These are phyloP conservation scores for Corythornis leucogaster DNA, from an alignment of 2,797 vertebrate genomes.

Conservation along the genomic window DNA sequence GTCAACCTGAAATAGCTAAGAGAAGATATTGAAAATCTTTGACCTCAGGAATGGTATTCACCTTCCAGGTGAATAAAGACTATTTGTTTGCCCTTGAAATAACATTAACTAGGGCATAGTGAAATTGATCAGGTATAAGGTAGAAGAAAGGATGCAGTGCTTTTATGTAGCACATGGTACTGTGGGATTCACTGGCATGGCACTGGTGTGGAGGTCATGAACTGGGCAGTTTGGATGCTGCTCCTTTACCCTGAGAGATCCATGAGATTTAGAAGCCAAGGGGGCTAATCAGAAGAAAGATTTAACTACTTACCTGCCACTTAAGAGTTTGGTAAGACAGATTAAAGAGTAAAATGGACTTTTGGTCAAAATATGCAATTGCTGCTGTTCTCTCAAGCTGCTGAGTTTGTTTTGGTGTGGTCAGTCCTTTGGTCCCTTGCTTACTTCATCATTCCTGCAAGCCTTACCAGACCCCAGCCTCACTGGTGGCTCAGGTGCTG, in stretches of 20 bases:
- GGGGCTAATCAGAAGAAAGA: background rate
- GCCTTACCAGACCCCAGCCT: fast-evolving
- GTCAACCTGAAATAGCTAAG: background rate
- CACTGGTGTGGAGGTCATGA: background rate
- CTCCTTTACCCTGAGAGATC: background rate
- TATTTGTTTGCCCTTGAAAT: background rate
- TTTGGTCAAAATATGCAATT: background rate
- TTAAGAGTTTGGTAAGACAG: background rate
- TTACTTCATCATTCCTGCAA: background rate
- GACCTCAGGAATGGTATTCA: background rate
- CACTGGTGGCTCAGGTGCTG: fast-evolving
- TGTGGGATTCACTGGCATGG: background rate
- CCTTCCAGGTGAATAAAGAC: background rate
- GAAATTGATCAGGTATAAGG: background rate
- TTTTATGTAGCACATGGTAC: background rate
- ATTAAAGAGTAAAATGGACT: conserved; percentile 31
- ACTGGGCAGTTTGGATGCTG: background rate
- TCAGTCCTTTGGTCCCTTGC: background rate
- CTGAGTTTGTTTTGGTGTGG: background rate
- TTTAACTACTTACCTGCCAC: background rate
- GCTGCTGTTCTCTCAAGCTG: background rate
- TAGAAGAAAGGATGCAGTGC: background rate
- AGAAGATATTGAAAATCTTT: background rate
- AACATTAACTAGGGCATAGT: background rate
- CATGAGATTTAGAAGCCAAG: background rate